Conservation (phyloP, 2,113 vertebrate genomes). For the Sclerurus mexicanus region DNA sequence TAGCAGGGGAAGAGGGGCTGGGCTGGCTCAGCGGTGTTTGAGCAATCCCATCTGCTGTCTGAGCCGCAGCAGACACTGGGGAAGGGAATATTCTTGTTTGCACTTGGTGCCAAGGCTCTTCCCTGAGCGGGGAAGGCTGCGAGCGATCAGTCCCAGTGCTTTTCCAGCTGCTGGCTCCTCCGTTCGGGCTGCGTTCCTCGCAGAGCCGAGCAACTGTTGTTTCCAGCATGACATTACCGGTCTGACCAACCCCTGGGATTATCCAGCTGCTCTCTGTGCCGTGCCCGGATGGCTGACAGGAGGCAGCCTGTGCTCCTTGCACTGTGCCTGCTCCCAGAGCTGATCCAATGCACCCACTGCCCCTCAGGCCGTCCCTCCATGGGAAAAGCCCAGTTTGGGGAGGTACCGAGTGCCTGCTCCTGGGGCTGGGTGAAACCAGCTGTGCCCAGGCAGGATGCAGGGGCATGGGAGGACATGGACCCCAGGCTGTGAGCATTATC, state of each 20-base stretch:
- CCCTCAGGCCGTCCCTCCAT: rapidly evolving
- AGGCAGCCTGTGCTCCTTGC: not conserved
- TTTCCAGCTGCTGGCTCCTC: constrained; percentile 50
- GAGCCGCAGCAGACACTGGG: constrained; percentile 6
- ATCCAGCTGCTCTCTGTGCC: not conserved
- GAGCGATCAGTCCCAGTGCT: not conserved
- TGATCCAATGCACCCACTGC: not conserved
- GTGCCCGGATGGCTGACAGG: not conserved
- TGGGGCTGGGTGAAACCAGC: not conserved
- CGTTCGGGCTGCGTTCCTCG: not conserved
- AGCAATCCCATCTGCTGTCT: constrained; percentile 69
- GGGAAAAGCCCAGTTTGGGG: not conserved
- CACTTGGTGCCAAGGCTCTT: constrained; percentile 29
- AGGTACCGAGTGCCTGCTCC: rapidly evolving
- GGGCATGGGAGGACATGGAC: not conserved
- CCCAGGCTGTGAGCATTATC: not conserved
- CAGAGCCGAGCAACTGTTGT: not conserved
- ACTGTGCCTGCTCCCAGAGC: not conserved
- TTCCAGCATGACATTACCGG: not conserved
- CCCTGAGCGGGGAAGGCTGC: not conserved
- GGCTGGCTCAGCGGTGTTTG: not conserved
- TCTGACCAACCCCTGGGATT: not conserved
- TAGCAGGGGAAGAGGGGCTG: not conserved
- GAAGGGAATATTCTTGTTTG: constrained; percentile 49
- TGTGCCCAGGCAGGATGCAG: not conserved